Evolutionary conservation across 2,797 vertebrate species (phyloP), one percentile per base, ranked within the genome.

Genomic region (Gymnoscopelus braueri): DNA sequence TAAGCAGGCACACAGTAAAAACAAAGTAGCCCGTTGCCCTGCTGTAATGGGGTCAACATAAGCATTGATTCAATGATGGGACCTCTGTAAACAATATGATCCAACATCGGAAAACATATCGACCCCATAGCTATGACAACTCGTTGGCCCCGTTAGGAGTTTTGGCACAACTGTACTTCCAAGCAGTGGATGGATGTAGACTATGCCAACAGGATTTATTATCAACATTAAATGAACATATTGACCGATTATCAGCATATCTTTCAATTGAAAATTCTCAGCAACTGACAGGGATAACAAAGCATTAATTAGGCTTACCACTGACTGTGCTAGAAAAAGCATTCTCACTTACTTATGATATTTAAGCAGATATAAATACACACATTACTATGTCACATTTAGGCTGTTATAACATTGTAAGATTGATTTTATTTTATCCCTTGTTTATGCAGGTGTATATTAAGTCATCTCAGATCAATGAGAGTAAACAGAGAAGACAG

Each of bases 71-170:
- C 49, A 59, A 19, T 55, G 77, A 78, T 63, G 79, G 65, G 6
- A 81, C 69, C 64, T 54, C 53, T 2, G 9, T 67, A 57, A 69
- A 79, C 77, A 72, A 69, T 60, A 69, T 3, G 12, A 59, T 52
- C 68, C 63, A 26, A 48, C 67, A 66, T 44, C 7, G 65, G 58
- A 79, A 78, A 77, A 55, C 65, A 13, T 29, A 89, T 84, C 19
- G 60, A 75, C 74, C 65, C 23, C 48, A 15, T 50, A 56, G 65
- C 68, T 26, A 62, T 52, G 63, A 56, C 57, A 68, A 69, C 69
- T 61, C 26, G 26, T 29, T 29, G 39, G 58, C 53, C 47, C 81
- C 58, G 39, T 15, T 9, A 11, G 79, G 75, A 71, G 65, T 68
- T 55, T 44, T 57, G 61, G 50, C 55, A 59, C 39, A 78, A 69